Base-by-base conservation (phyloP, 37 sponge, comb jelly and placozoan species). In the Cladorhizidae sp. region DNA sequence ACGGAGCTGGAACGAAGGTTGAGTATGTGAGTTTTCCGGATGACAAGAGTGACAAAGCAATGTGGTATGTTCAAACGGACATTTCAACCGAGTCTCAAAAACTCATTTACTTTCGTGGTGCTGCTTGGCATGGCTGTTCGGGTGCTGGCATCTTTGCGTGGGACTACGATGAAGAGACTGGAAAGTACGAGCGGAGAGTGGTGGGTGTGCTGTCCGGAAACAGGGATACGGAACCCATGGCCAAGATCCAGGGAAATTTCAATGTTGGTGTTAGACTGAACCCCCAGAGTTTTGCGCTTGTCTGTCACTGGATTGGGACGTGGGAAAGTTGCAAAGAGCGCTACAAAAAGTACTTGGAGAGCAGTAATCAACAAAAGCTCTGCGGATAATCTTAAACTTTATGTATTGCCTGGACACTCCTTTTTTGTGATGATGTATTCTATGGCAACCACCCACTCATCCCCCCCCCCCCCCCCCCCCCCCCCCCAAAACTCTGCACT, bases 1-100 rank as follows among this genome's bases (percentile, higher is more conserved):
- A 92, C 42, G 92, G 92, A 15, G 82, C 75, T 20, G 92, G 86
- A 32, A 67, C 83, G 3, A 25, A 52, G 11, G 69, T 89, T 0
- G 79, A 95, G 45, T 92, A 83, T 64, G 83, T 84, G 11, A 89
- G 93, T 36, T 95, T 88, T 69, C 93, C 92, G 25, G 96, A 95
- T 54, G 96, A 95, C 68, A 94, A 94, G 65, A 73, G 82, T 0
- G 52, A 65, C 9, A 54, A 83, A 20, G 74, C 84, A 1, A 31
- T 76, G 57, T 95, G 96, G 92, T 83, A 84, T 42, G 73, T 75
- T 29, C 57, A 65, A 37, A 92, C 89, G 51, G 50, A 55, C 21
- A 79, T 95, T 15, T 12, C 42, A 26, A 77, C 88, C 11, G 77
- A 84, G n/a, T 77, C 84, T 21, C 78, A 72, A 0, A 77, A 82